These are phyloP conservation scores for Tiaroga cobitis DNA, from an alignment of 2,797 vertebrate genomes.

Conservation along the genomic window DNA sequence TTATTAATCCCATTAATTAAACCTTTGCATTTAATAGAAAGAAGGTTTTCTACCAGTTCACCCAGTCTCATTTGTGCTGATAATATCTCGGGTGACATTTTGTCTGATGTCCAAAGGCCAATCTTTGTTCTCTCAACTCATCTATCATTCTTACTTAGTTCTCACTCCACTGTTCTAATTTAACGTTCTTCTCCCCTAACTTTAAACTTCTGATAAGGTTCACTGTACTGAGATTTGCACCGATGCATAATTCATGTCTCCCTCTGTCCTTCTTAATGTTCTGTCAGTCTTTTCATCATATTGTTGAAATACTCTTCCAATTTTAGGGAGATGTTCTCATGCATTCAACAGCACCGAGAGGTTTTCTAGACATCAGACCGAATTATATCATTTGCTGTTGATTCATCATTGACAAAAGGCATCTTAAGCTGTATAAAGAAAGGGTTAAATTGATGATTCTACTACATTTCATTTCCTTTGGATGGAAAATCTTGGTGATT, in stretches of 20 bases:
- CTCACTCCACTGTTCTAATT: constrained; percentile 6
- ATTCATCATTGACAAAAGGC: not conserved
- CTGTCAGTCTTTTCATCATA: constrained; percentile 34
- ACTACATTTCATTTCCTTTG: constrained; percentile 4
- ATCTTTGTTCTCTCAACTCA: constrained; percentile 1
- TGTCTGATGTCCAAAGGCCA: not conserved
- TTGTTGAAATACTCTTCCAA: constrained; percentile 42
- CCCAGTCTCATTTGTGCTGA: not conserved
- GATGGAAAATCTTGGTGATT: constrained; percentile 1
- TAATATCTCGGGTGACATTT: not conserved
- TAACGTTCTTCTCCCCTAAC: constrained; percentile 3
- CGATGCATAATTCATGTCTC: constrained; percentile 56
- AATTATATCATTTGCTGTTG: not conserved
- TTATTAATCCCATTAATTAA: too few relatives aligned
- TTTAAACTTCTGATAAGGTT: constrained; percentile 47
- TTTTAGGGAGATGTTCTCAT: constrained; percentile 41
- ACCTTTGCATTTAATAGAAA: not conserved
- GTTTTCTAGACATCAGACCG: constrained; percentile 1
- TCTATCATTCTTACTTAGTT: constrained; percentile 7
- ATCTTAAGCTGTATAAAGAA: constrained; percentile 8
- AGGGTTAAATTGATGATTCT: constrained; percentile 36
- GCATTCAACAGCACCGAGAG: constrained; percentile 7
- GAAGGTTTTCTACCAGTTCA: not conserved
- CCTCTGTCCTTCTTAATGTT: constrained; percentile 20
- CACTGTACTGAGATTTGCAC: constrained; percentile 42